A percentile compares a stretch with the other conserved stretches of the same genome.
Conservation (phyloP, 2,113 vertebrate species). For the Trichechus manatus region DNA sequence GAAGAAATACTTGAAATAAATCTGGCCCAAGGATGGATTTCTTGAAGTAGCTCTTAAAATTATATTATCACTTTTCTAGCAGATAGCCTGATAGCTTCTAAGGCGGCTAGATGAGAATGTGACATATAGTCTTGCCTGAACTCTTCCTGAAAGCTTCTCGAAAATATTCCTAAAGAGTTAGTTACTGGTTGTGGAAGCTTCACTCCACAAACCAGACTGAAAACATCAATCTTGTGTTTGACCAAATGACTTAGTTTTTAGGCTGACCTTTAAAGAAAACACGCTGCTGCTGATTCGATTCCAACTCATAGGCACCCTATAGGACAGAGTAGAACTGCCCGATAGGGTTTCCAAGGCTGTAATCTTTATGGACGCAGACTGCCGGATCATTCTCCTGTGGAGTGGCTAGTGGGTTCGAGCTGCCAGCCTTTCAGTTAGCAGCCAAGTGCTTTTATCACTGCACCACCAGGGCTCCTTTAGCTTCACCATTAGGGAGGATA, state of each 20-base stretch:
- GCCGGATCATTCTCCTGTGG: no score
- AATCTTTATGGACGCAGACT: not conserved
- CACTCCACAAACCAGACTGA: not conserved
- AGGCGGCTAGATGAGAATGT: not conserved
- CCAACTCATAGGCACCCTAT: no score
- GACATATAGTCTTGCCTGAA: not conserved
- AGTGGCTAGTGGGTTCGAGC: no score
- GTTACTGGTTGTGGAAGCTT: constrained; percentile 17
- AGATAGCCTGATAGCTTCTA: not conserved
- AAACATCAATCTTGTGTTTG: not conserved
- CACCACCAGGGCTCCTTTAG: not conserved
- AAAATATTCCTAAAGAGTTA: not conserved
- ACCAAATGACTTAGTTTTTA: not conserved
- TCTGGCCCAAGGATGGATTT: constrained; percentile 50
- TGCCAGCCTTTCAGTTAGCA: no score
- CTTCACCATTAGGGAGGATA: not conserved
- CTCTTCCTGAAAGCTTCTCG: not conserved
- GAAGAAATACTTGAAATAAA: constrained; percentile 40
- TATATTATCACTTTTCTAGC: not conserved
- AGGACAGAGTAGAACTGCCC: no score
- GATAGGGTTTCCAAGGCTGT: not conserved
- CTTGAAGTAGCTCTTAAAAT: constrained; percentile 39
- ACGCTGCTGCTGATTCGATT: no score
- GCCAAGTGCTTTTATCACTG: not conserved
- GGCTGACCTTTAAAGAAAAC: not conserved